Base-by-base conservation (phyloP, 2,797 vertebrate genomes). In the Natrix natrix region DNA sequence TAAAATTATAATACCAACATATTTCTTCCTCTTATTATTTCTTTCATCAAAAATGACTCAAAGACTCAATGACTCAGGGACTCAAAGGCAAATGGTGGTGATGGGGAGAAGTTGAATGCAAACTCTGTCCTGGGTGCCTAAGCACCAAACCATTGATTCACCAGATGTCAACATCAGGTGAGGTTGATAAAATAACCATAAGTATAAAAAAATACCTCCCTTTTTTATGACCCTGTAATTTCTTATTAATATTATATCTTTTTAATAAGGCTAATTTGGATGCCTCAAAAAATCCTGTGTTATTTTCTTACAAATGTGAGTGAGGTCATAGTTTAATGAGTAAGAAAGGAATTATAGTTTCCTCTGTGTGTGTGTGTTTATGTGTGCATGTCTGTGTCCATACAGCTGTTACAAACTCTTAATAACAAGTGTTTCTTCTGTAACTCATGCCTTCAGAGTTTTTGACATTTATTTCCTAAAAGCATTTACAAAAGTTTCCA, bases 241-340 rank as follows among this genome's bases (percentile, higher is more conserved):
- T 69, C 66, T 69, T 69, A 90, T 56, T 88, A 55, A 78, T 90
- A 48, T 59, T 8, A 16, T 43, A 54, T 56, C 22, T 74, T 61
- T 86, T 52, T 90, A 88, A 60, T 57, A 26, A 28, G 28, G 66
- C 37, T 61, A 66, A 32, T 89, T 89, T 52, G 28, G 24, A 74
- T 20, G 28, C 48, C 55, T 83, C 5, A 87, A 26, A 63, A 28
- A 12, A 86, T 88, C 74, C 14, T 92, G 74, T 60, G 43, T 78
- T 91, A 90, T 83, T 86, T 92, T 74, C 61, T 90, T 92, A 93
- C 88, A 90, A 86, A 69, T 74, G 48, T 24, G 61, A 87, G 88
- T 94, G 94, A 96, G 26, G 55, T 96, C 92, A 91, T 91, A 91
- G 43, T 74, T 91, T 90, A 94, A 95, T 94, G 94, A 94, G 94